Base-by-base conservation (phyloP, 2,113 vertebrate species). In the Istiophorus platypterus region DNA sequence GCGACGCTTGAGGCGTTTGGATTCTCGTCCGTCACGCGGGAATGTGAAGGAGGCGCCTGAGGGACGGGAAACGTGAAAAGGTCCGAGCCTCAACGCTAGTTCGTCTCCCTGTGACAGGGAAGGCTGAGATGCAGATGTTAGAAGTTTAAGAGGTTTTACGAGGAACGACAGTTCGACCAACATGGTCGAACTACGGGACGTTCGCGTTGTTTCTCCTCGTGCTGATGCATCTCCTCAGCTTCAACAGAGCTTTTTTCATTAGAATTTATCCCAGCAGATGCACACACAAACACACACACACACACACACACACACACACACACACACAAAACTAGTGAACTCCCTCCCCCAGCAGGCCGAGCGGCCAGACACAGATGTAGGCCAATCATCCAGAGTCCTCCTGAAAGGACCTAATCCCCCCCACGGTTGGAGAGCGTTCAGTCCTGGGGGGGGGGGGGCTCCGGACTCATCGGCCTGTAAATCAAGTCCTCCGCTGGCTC, bases 391-490 rank as follows among this genome's bases (percentile, higher is more conserved):
- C 80, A 27, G 80, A 81, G 71, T 49, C 68, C 61, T 81, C 80
- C 75, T 74, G 66, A 82, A 67, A 78, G 68, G 81, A 85, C 82
- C 34, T 72, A 75, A 88, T 84, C 49, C 68, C 69, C 27, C 29
- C 52, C 26, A n/a, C 49, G 58, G 61, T 54, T 77, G 78, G 77
- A 81, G 80, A 70, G 72, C 66, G 26, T 34, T 56, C 41, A 29
- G 37, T 56, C 75, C 62, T 73, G 22, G 65, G 81, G 84, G 83
- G 22, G 65, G 81, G 84, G 83, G 78, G 63, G 59, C 63, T 91
- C 72, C 51, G 18, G 34, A 82, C 74, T 85, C 82, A 69, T 92
- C 89, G 84, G 86, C 81, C 84, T 73, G 73, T 93, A 91, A 93
- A 92, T 84, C 85, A 82, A 82, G 52, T 2, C 5, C 57, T 56